Conservation (phyloP, 2,113 vertebrate genomes). For the Apteryx owenii region DNA sequence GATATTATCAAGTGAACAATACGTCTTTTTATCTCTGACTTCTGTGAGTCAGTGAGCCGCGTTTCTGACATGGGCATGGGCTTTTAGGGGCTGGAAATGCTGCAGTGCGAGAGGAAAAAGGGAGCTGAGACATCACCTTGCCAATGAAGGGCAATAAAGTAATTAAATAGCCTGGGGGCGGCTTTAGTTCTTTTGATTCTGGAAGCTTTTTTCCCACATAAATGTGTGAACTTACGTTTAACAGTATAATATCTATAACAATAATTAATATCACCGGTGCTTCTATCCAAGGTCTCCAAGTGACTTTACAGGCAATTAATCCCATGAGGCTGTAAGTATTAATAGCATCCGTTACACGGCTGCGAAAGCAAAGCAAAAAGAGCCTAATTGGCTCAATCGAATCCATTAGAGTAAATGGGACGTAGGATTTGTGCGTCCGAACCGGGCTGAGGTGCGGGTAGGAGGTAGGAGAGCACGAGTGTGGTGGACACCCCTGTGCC, state of each 20-base stretch:
- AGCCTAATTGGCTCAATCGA: neutral
- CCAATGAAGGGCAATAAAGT: neutral
- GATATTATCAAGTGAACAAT: conserved; percentile 37
- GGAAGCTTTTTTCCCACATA: neutral
- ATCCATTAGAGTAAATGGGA: neutral
- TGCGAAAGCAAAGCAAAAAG: neutral
- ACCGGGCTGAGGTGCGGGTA: neutral
- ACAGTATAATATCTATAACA: neutral
- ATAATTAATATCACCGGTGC: neutral
- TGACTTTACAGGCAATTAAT: conserved; percentile 49
- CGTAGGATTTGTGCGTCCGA: neutral
- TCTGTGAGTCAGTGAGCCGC: neutral
- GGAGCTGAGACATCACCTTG: neutral
- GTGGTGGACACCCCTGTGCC: neutral
- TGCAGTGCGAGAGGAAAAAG: neutral
- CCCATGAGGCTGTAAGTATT: neutral
- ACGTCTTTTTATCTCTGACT: neutral
- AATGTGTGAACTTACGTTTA: conserved; percentile 3
- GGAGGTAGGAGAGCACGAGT: neutral
- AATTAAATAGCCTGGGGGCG: neutral
- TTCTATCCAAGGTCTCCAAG: neutral
- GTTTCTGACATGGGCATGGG: neutral
- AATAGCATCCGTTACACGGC: neutral
- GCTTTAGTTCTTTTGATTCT: neutral
- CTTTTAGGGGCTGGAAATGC: neutral